Percentiles rank a stretch among this genome's conserved stretches.
Evolutionary conservation across 2,888 invertebrate genomes (phyloP).

Genomic region (Poecilus cupreus): DNA sequence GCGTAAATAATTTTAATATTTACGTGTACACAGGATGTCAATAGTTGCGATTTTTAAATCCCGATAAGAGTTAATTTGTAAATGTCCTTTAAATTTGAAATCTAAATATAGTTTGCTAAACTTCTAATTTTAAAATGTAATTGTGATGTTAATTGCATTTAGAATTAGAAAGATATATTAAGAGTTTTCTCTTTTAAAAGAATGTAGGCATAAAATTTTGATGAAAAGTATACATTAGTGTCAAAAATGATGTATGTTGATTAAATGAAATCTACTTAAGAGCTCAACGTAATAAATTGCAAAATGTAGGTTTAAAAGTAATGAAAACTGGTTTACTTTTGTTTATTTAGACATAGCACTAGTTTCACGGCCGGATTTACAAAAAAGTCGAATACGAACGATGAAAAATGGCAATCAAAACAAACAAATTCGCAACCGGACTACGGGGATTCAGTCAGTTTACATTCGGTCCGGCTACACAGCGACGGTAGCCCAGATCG

Average conservation of each 20-base stretch:
- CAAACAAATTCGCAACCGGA: background rate
- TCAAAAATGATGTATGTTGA: conserved; percentile 38
- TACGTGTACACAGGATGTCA: too few relatives aligned
- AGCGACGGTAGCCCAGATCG: background rate
- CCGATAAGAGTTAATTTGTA: too few relatives aligned
- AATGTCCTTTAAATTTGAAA: conserved; percentile 14
- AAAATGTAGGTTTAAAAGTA: conserved; percentile 22
- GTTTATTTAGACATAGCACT: conserved; percentile 48
- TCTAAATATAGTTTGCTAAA: conserved; percentile 7
- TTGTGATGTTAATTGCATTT: conserved; percentile 19
- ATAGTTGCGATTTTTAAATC: too few relatives aligned
- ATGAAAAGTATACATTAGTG: conserved; percentile 38
- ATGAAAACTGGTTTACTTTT: conserved; percentile 11
- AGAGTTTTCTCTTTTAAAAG: conserved; percentile 31
- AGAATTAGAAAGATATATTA: background rate
- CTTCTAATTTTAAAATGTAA: conserved; percentile 3
- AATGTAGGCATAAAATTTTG: background rate
- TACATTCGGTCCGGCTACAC: conserved; percentile 12
- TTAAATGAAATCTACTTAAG: conserved; percentile 9
- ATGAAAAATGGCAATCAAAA: conserved; percentile 8
- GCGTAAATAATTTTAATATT: too few relatives aligned
- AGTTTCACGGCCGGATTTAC: conserved; percentile 52
- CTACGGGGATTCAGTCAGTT: conserved; percentile 17
- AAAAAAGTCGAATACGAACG: conserved; percentile 33
- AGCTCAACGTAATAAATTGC: background rate